Base-by-base conservation (phyloP, 1,140 invertebrate genomes). In the Lordiphosa mommai region DNA sequence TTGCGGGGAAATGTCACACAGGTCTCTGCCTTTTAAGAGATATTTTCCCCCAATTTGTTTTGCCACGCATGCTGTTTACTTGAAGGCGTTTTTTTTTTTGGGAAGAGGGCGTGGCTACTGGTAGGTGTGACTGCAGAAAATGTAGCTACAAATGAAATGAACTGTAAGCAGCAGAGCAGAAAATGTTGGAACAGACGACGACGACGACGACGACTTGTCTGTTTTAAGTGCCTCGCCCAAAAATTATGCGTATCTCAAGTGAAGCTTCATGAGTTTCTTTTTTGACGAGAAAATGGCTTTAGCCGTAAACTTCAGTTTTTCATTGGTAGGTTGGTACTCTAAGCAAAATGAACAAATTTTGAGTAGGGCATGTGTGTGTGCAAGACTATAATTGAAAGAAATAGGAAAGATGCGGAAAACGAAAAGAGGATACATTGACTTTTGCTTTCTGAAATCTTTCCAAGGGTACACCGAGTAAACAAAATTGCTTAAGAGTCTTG, bases 131-230 rank as follows among this genome's bases (percentile, higher is more conserved):
- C 77, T 70, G 56, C 47, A 41, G 61, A 70, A 70, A 68, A 53
- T 69, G 68, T 72, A 60, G 67, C 60, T 82, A 85, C 77, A 84
- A 85, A 86, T 84, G 69, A 85, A 84, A 55, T 55, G 53, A 72
- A 82, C 68, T 70, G 37, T 60, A 52, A 61, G 36, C 63, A 36
- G 38, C 34, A 10, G 34, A 73, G 57, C 56, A 44, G 71, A 55
- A 50, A 67, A 67, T 67, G 64, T 33, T 67, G 30, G 59, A 68
- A 60, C 46, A 61, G 61, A 46, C 44, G 17, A 33, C 63, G 44
- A 29, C 43, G 17, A 29, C 47, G 29, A 30, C 38, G 12, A 14
- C 8, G 16, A 30, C 38, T 38, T 48, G 29, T 34, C 51, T 34
- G 10, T 41, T 32, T 43, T 36, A 10, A 16, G 27, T 32, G 61